Evolutionary conservation across 1,140 invertebrate genomes (phyloP).

Genomic region (Caenorhabditis briggsae): DNA sequence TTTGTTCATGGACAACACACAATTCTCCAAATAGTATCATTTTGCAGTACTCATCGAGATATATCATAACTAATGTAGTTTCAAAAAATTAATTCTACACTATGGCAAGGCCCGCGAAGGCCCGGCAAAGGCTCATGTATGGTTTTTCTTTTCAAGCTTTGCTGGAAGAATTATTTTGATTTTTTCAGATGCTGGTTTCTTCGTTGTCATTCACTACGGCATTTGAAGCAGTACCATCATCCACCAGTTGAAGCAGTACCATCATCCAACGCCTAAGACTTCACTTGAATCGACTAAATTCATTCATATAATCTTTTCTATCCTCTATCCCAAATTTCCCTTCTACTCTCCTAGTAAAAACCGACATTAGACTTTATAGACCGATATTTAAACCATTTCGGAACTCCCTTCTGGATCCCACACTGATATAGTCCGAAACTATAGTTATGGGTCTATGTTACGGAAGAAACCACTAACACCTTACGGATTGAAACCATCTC

Average conservation of each 20-base stretch:
- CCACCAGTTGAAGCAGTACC: neutral
- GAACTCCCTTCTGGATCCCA: neutral
- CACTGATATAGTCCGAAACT: constrained; percentile 28
- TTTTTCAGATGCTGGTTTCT: constrained; percentile 41
- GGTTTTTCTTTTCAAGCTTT: neutral
- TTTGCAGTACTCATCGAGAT: too few relatives aligned
- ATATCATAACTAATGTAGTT: too few relatives aligned
- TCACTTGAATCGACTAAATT: neutral
- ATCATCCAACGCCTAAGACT: neutral
- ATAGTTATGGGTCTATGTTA: constrained; percentile 52
- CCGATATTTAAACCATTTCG: constrained; percentile 11
- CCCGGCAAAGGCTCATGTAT: too few relatives aligned
- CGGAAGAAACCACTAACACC: constrained; percentile 2
- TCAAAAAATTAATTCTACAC: too few relatives aligned
- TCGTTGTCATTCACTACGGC: neutral
- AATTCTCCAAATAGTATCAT: too few relatives aligned
- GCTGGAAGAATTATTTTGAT: neutral
- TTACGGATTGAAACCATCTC: constrained; percentile 50
- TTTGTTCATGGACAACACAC: too few relatives aligned
- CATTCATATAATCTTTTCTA: neutral
- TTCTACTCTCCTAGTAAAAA: neutral
- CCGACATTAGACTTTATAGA: constrained; percentile 53
- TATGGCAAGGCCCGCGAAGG: too few relatives aligned
- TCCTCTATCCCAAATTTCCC: neutral
- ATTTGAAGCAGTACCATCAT: neutral